Percentiles rank a stretch among this genome's conserved stretches.
Conservation (phyloP, 2,888 invertebrate species). For the Stenoptilia bipunctidactyla region DNA sequence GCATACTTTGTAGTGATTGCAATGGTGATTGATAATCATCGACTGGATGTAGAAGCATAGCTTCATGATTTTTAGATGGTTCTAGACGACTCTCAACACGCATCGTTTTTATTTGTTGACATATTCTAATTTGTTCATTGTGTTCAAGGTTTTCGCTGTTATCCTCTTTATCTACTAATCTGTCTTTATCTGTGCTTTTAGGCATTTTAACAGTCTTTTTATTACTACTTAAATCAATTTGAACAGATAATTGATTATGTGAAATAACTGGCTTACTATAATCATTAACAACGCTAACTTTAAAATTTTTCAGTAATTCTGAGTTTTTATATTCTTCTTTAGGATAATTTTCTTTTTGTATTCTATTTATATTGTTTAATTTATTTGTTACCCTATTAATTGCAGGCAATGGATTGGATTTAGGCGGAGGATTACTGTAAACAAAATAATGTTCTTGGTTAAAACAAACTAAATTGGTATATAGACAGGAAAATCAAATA, state of each 20-base stretch:
- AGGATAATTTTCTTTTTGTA: slow-evolving; percentile 51
- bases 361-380: slow-evolving; percentile 26
- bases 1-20: slow-evolving; percentile 36
- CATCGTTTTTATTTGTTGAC: not conserved
- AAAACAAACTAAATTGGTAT: slow-evolving; percentile 8
- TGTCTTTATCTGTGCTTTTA: slow-evolving; percentile 20
- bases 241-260: slow-evolving; percentile 29
- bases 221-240: slow-evolving; percentile 37
- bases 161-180: slow-evolving; percentile 17
- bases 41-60: not conserved
- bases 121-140: slow-evolving; percentile 3
- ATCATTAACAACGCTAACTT: slow-evolving; percentile 38
- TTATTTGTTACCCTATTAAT: slow-evolving; percentile 23
- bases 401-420: slow-evolving; percentile 6
- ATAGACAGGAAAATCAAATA: too few relatives aligned
- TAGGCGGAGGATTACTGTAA: too few relatives aligned
- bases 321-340: slow-evolving; percentile 33
- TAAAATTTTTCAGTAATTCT: slow-evolving; percentile 29
- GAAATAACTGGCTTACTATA: slow-evolving; percentile 19
- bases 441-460: slow-evolving; percentile 6
- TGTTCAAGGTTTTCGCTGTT: slow-evolving; percentile 7
- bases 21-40: slow-evolving; percentile 56
- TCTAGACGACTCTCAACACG: too few relatives aligned
- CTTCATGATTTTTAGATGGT: too few relatives aligned
- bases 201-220: slow-evolving; percentile 40